These are phyloP conservation scores for Labroides dimidiatus DNA, from an alignment of 2,797 vertebrate genomes.

Conservation along the genomic window DNA sequence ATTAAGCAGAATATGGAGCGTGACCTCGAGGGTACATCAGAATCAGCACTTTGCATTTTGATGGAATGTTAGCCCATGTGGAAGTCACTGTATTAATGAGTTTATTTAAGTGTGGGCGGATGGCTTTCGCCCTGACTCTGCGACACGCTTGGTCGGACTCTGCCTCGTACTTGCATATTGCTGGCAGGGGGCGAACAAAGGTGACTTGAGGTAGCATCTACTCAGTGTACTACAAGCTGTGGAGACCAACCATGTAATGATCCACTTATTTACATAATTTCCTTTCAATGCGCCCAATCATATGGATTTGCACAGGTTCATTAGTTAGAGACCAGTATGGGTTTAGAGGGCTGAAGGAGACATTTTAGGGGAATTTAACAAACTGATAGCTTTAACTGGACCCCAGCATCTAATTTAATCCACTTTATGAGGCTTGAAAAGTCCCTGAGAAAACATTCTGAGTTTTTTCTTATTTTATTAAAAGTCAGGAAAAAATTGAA, in stretches of 20 bases:
- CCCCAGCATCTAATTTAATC: neutral
- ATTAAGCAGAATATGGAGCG: slow-evolving; percentile 67
- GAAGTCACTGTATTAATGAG: slow-evolving; percentile 71
- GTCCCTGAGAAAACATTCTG: neutral
- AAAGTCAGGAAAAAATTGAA: no score
- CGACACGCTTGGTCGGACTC: slow-evolving; percentile 62
- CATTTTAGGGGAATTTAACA: neutral
- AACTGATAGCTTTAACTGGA: neutral
- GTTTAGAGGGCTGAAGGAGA: neutral
- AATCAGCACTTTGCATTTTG: slow-evolving; percentile 74
- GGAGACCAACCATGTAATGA: slow-evolving; percentile 66
- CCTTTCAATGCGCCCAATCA: slow-evolving; percentile 30
- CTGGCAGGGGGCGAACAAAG: slow-evolving; percentile 60
- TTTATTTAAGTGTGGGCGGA: slow-evolving; percentile 65
- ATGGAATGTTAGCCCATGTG: slow-evolving; percentile 60
- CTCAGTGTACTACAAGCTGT: slow-evolving; percentile 60
- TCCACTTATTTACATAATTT: slow-evolving; percentile 59
- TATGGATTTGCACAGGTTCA: slow-evolving; percentile 48
- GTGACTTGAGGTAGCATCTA: slow-evolving; percentile 55
- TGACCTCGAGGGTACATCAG: slow-evolving; percentile 49
- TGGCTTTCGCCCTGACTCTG: slow-evolving; percentile 60
- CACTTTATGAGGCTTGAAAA: neutral
- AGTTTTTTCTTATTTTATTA: no score
- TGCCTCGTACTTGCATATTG: slow-evolving; percentile 70
- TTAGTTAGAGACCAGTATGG: slow-evolving; percentile 9